Evolutionary conservation across 1,140 invertebrate genomes (phyloP).

Genomic region (Drosophila pallidifrons): DNA sequence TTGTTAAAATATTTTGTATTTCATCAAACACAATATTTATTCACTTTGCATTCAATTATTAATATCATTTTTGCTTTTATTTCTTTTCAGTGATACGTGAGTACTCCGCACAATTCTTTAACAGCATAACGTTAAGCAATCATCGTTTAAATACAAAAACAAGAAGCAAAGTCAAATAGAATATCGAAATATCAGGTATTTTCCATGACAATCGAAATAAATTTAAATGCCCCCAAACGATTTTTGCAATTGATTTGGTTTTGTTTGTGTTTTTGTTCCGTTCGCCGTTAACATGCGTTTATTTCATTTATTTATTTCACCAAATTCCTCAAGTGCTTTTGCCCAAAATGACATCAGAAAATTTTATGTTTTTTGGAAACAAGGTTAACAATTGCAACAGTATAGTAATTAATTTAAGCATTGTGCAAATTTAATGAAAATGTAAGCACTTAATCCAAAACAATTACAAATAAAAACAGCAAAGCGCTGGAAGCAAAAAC

Average conservation of each 20-base stretch:
- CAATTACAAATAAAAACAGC: slow-evolving; percentile 15
- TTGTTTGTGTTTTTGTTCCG: slow-evolving; percentile 12
- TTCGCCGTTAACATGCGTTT: slow-evolving; percentile 24
- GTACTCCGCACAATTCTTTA: slow-evolving; percentile 52
- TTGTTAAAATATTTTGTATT: too few relatives aligned
- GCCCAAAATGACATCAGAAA: not conserved
- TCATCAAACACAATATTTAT: too few relatives aligned
- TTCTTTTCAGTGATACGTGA: slow-evolving; percentile 77
- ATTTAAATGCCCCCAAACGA: slow-evolving; percentile 39
- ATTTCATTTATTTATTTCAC: slow-evolving; percentile 1
- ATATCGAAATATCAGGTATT: slow-evolving; percentile 56
- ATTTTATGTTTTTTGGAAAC: not conserved
- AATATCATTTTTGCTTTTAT: slow-evolving; percentile 17
- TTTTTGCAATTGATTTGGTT: not conserved
- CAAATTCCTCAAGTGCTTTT: not conserved
- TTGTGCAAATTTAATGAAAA: slow-evolving; percentile 34
- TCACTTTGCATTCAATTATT: not conserved
- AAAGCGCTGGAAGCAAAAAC: not conserved
- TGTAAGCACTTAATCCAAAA: slow-evolving; percentile 19
- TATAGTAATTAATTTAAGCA: slow-evolving; percentile 54
- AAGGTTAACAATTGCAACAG: slow-evolving; percentile 16
- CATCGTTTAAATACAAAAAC: slow-evolving; percentile 12
- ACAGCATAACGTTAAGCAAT: slow-evolving; percentile 30
- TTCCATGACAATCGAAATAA: slow-evolving; percentile 53
- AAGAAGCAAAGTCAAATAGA: slow-evolving; percentile 17